A percentile compares a stretch with the other conserved stretches of the same genome.
Evolutionary conservation across 2,888 invertebrate genomes (phyloP).

Genomic region (Cheilosia variabilis): DNA sequence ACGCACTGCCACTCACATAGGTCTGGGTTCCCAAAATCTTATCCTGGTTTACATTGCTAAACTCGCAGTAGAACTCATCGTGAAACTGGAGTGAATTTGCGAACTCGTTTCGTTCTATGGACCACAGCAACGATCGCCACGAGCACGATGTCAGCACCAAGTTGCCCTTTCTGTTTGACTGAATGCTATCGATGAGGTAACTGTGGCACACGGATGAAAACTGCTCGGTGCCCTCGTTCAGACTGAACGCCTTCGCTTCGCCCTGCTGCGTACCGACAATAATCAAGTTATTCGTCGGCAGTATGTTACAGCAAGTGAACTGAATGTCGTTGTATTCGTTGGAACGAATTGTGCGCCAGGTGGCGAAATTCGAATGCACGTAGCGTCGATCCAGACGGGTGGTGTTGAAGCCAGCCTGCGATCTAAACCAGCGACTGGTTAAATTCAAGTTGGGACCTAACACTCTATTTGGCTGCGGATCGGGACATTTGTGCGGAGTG

Average conservation of each 20-base stretch:
- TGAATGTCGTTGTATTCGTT: slow-evolving; percentile 88
- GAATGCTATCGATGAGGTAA: slow-evolving; percentile 92
- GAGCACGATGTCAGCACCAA: slow-evolving; percentile 93
- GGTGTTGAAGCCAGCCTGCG: slow-evolving; percentile 85
- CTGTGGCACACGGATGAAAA: slow-evolving; percentile 92
- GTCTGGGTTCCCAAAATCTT: slow-evolving; percentile 94
- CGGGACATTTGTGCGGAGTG: slow-evolving; percentile 98
- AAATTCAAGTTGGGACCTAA: slow-evolving; percentile 87
- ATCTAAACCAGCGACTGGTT: slow-evolving; percentile 86
- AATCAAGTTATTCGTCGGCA: slow-evolving; percentile 83
- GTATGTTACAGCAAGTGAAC: slow-evolving; percentile 90
- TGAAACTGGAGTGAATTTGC: slow-evolving; percentile 88
- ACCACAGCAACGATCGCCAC: slow-evolving; percentile 87
- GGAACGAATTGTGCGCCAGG: slow-evolving; percentile 87
- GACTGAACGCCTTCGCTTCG: slow-evolving; percentile 94
- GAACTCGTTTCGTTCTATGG: slow-evolving; percentile 82
- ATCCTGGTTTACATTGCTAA: slow-evolving; percentile 93
- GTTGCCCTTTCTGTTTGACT: slow-evolving; percentile 89
- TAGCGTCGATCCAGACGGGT: slow-evolving; percentile 90
- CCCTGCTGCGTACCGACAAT: slow-evolving; percentile 96
- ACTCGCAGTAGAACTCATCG: slow-evolving; percentile 95
- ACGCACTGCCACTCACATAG: slow-evolving; percentile 83
- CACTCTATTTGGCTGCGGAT: slow-evolving; percentile 87
- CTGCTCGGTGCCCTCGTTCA: slow-evolving; percentile 92
- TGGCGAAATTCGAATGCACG: slow-evolving; percentile 92